Percentiles rank a stretch among this genome's conserved stretches.
These are phyloP conservation scores for Lates japonicus DNA, from an alignment of 2,797 vertebrate genomes.

Conservation along the genomic window DNA sequence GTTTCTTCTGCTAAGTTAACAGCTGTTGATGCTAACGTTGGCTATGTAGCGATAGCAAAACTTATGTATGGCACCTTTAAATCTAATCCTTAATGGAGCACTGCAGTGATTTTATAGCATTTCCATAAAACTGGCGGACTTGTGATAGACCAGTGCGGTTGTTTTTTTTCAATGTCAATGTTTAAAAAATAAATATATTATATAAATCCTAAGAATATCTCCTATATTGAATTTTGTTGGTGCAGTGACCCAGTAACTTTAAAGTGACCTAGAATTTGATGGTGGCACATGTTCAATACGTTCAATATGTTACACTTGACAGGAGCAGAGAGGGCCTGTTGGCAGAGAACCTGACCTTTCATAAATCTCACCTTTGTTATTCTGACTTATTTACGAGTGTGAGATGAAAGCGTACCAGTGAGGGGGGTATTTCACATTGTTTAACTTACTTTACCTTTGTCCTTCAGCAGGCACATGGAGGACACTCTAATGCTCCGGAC, in stretches of 20 bases:
- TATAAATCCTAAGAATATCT: background rate
- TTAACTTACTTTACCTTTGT: slow-evolving; percentile 62
- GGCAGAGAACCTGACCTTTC: slow-evolving; percentile 31
- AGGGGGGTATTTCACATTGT: slow-evolving; percentile 37
- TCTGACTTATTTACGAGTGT: slow-evolving; percentile 59
- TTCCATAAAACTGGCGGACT: too few species aligned
- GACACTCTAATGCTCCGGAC: slow-evolving; percentile 32
- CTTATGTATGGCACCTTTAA: too few species aligned
- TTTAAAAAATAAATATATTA: too few species aligned
- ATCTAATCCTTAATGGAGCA: too few species aligned
- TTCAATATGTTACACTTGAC: slow-evolving; percentile 18
- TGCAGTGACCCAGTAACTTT: background rate
- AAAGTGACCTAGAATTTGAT: slow-evolving; percentile 35
- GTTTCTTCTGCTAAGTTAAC: too few species aligned
- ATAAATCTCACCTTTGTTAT: slow-evolving; percentile 60
- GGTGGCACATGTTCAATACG: slow-evolving; percentile 14
- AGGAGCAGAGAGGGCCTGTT: background rate
- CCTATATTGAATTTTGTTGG: background rate
- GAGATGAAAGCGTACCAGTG: slow-evolving; percentile 54
- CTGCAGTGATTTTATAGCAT: too few species aligned
- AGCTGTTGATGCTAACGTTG: too few species aligned
- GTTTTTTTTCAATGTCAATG: too few species aligned
- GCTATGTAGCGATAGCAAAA: too few species aligned
- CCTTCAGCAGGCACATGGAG: slow-evolving; percentile 41
- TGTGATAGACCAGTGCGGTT: too few species aligned